Base-by-base conservation (phyloP, 1,140 invertebrate genomes). In the Rhizoglyphus robini region DNA sequence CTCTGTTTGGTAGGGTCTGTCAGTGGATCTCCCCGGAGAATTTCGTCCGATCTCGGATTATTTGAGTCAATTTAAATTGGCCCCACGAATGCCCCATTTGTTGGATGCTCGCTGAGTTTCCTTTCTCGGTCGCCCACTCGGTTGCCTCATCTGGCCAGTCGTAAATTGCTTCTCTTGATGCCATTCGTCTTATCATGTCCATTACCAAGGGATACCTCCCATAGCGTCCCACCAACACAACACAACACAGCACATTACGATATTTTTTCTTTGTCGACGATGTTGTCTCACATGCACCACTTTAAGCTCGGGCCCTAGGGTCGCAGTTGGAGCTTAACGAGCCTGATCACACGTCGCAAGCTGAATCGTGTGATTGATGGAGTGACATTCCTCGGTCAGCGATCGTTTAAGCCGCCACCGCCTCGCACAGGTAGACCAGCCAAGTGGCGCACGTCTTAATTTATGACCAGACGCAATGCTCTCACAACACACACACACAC, bases 401-500 rank as follows among this genome's bases (percentile, higher is more conserved):
- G 15, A 46, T 46, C 23, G 15, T 46, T 15, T 46, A 15, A 46
- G 15, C 41, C 41, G 15, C 23, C 41, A 15, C 41, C 41, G 41
- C 41, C 41, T 46, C 41, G 41, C 23, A 46, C 41, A 46, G 41
- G 41, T 46, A 23, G 23, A 46, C 15, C 41, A 46, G 41, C 15
- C 41, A 46, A 15, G 15, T 23, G 41, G 41, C 41, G 23, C 41
- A 46, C 41, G 41, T 46, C 41, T 46, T 46, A 46, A 46, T 46
- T 46, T 46, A 46, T 23, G 41, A 46, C 23, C 41, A 15, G 41
- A 27, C 23, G 20, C 23, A 54, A 54, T 8, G 36, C 36, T 41
- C 18, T 11, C 36, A 41, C 36, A n/a, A 32, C 51, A 54, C 51
- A 54, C 51, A 54, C 51, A 54, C 51, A 54, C 51, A 54, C 51